Evolutionary conservation across 2,888 invertebrate species (phyloP), one percentile per base, ranked within the genome.

Genomic region (Escarpia spicata): DNA sequence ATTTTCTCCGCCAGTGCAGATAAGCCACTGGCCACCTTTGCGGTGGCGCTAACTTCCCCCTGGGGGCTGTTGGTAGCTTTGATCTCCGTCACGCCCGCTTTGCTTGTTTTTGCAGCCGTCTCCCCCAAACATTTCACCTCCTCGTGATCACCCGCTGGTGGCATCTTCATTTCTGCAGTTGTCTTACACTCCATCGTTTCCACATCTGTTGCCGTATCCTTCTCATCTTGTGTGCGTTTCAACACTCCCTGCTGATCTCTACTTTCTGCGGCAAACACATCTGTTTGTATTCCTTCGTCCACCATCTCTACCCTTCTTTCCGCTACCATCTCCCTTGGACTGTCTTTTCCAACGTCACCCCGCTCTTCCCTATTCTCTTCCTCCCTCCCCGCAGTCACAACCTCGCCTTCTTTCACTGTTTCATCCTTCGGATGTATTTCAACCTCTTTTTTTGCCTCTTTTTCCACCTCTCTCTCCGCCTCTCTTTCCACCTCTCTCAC

Each of bases 41-140:
- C 3, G 6, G 75, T 75, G 75, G 75, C 26, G 19, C n/a, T 75
- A 6, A 75, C 75, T 75, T 75, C 75, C 15, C 19, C 75, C 75
- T 75, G 75, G 19, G 75, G 26, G 26, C 75, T 75, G 75, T 75
- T 75, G 19, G 6, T n/a, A 15, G 75, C 75, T 26, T 75, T 75
- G 4, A 75, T 75, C 4, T 75, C 75, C 4, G 75, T 26, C 75
- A 75, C 75, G 6, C 6, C 26, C 6, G 26, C 75, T 75, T n/a
- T 26, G 6, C 6, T 75, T 75, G 75, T 26, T 75, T 26, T 75
- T 26, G 19, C 75, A 75, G 19, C n/a, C 26, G 75, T 26, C 75
- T 75, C 75, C n/a, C 75, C 75, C n/a, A 75, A 26, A 75, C 75
- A 75, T 75, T 75, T 75, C 26, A 75, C 75, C 75, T 75, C 75